These are phyloP conservation scores for Trachurus trachurus DNA, from an alignment of 2,797 vertebrate species.

Conservation along the genomic window DNA sequence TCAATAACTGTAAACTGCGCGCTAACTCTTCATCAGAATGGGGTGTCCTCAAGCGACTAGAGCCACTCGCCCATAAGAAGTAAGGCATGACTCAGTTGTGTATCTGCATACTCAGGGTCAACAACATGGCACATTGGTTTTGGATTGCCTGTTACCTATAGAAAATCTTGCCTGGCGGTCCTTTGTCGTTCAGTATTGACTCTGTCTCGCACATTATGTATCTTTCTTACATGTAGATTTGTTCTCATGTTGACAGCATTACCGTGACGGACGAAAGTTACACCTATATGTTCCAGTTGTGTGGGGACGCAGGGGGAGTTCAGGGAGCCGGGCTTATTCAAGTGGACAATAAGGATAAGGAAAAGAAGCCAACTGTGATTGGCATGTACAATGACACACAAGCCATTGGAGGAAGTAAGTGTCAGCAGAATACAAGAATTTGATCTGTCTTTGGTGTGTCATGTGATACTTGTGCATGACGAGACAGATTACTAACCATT, in stretches of 20 bases:
- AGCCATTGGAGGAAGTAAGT: constrained; percentile 91
- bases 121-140: constrained; percentile 3
- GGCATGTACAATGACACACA: constrained; percentile 89
- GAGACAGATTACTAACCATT: background rate
- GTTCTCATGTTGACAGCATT: constrained; percentile 72
- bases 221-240: background rate
- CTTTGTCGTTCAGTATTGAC: background rate
- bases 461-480: background rate
- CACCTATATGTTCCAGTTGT: constrained; percentile 90
- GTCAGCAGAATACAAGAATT: background rate
- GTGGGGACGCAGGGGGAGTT: constrained; percentile 86
- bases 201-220: background rate
- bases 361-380: constrained; percentile 73
- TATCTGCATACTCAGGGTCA: background rate
- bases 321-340: constrained; percentile 90
- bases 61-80: constrained; percentile 77
- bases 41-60: constrained; percentile 69
- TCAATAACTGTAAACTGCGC: constrained; percentile 71
- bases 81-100: constrained; percentile 60
- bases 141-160: background rate
- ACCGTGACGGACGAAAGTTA: constrained; percentile 77
- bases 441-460: background rate
- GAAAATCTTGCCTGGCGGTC: no score
- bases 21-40: constrained; percentile 22
- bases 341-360: constrained; percentile 30